Conservation (phyloP, 2,888 invertebrate genomes). For the Drosophila borborema region DNA sequence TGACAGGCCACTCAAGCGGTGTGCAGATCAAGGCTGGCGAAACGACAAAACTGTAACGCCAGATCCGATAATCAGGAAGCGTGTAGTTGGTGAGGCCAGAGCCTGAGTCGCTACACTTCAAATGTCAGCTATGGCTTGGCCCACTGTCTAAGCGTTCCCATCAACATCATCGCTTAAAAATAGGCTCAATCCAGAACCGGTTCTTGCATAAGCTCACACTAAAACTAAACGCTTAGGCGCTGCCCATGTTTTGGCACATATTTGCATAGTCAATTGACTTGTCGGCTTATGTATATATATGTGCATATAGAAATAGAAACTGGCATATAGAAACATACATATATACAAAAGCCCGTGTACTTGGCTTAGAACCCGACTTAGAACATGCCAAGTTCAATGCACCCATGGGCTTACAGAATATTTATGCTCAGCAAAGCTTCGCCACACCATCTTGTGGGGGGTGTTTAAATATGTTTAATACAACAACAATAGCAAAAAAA, state of each 20-base stretch:
- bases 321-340: background rate
- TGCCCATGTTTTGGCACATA: slow-evolving; percentile 52
- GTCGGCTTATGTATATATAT: background rate
- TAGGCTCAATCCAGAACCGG: slow-evolving; percentile 48
- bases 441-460: background rate
- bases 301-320: background rate
- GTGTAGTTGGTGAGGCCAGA: background rate
- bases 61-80: slow-evolving; percentile 31
- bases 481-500: background rate
- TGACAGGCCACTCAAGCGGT: slow-evolving; percentile 16
- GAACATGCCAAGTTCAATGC: slow-evolving; percentile 36
- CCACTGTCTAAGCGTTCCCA: slow-evolving; percentile 25
- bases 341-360: slow-evolving; percentile 3
- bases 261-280: slow-evolving; percentile 64
- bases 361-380: slow-evolving; percentile 1
- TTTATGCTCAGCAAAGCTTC: slow-evolving; percentile 13
- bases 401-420: slow-evolving; percentile 25
- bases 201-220: slow-evolving; percentile 8
- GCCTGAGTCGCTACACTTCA: slow-evolving; percentile 24
- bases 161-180: slow-evolving; percentile 63
- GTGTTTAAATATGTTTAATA: background rate
- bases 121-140: slow-evolving; percentile 1
- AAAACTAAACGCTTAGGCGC: slow-evolving; percentile 9
- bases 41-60: slow-evolving; percentile 24
- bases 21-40: slow-evolving; percentile 6